These are phyloP conservation scores for Noctua fimbriata DNA, from an alignment of 2,888 invertebrate species.

Conservation along the genomic window DNA sequence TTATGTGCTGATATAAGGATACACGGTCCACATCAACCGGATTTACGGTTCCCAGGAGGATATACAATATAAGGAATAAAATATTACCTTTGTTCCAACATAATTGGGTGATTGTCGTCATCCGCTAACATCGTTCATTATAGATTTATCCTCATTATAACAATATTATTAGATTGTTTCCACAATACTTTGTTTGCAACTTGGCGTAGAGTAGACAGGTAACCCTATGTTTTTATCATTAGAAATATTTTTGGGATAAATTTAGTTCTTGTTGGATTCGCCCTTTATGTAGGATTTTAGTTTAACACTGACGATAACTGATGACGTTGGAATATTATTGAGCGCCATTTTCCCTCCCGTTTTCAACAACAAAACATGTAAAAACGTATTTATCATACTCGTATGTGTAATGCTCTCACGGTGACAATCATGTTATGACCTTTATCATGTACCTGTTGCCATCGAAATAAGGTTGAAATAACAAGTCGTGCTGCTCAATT, in stretches of 20 bases:
- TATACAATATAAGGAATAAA: background rate
- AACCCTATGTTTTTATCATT: background rate
- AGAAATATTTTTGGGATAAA: background rate
- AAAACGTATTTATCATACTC: background rate
- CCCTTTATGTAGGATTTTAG: background rate
- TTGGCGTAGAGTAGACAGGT: background rate
- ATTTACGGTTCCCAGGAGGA: slow-evolving; percentile 19
- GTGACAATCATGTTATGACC: background rate
- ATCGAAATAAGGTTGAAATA: background rate
- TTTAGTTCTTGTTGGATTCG: too few relatives aligned
- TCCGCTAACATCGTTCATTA: slow-evolving; percentile 20
- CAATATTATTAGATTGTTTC: slow-evolving; percentile 13
- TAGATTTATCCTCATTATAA: slow-evolving; percentile 33
- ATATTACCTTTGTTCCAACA: slow-evolving; percentile 11
- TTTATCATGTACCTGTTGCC: background rate
- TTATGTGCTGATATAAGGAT: slow-evolving; percentile 10
- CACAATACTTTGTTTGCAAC: slow-evolving; percentile 2
- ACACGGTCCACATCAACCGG: background rate
- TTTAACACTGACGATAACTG: background rate
- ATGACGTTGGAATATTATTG: background rate
- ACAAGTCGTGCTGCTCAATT: background rate
- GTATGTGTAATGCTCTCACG: background rate
- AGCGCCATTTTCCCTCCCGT: too few relatives aligned
- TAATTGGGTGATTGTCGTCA: slow-evolving; percentile 33
- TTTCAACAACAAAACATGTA: background rate